Evolutionary conservation across 2,797 vertebrate species (phyloP).

Genomic region (Strix occidentalis): DNA sequence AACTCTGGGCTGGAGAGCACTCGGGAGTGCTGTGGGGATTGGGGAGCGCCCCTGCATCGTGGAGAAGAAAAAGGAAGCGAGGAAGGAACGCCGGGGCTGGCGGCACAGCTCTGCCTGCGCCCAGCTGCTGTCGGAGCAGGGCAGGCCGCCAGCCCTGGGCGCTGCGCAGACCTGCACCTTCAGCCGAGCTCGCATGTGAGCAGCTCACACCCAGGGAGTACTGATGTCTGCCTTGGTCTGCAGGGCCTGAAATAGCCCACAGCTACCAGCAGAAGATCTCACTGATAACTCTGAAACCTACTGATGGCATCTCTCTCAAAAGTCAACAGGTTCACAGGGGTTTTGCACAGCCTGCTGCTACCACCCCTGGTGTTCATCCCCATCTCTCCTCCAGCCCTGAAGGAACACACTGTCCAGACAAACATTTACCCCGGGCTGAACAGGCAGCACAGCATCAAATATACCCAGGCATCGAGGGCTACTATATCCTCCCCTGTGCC

Average conservation of each 20-base stretch:
- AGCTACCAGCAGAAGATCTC: neutral
- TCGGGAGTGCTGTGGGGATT: neutral
- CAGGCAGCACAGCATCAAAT: neutral
- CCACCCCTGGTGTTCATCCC: fast-evolving
- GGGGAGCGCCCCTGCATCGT: too few relatives aligned
- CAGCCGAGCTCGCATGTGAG: neutral
- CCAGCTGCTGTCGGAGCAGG: neutral
- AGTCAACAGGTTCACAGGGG: neutral
- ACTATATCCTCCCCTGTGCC: neutral
- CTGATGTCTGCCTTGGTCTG: neutral
- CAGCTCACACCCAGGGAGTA: neutral
- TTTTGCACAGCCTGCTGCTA: neutral
- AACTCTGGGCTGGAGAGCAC: neutral
- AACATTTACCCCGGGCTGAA: neutral
- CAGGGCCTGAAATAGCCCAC: neutral
- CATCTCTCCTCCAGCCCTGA: neutral
- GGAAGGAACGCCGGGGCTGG: fast-evolving
- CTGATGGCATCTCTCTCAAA: neutral
- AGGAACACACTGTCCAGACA: neutral
- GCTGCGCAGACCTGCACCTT: neutral
- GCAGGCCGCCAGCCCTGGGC: neutral
- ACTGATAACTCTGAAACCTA: neutral
- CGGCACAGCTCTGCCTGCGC: neutral
- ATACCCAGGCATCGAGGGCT: neutral
- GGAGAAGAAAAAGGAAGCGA: neutral